phyloP scores from a whole-genome alignment of 1,140 invertebrate genomes.

The Polypedilum pembai region DNA sequence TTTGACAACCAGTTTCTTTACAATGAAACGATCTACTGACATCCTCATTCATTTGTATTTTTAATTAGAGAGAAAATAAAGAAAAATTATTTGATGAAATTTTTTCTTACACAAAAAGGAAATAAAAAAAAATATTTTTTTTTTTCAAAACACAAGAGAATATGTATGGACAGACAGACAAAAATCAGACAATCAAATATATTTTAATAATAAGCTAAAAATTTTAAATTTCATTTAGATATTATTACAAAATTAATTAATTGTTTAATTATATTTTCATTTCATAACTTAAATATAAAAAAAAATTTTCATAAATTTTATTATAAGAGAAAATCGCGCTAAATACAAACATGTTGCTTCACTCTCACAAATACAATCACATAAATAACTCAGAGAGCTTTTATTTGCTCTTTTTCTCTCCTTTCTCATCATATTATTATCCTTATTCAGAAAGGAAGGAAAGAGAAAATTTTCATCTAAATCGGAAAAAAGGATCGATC shows the following conservation, averaged over 20 bases:
- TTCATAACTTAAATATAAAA: no score
- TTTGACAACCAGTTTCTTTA: neutral
- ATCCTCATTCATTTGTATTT: conserved; percentile 9
- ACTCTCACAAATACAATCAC: no score
- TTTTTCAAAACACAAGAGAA: neutral
- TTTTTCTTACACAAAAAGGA: neutral
- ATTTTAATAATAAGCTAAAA: no score
- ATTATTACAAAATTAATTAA: no score
- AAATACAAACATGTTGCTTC: neutral
- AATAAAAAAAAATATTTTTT: neutral
- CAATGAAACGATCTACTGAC: neutral
- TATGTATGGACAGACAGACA: neutral
- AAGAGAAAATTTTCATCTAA: neutral
- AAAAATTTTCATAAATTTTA: no score
- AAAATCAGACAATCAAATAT: no score
- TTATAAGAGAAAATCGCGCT: neutral
- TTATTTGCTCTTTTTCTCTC: no score
- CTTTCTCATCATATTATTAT: neutral
- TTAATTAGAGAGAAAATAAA: neutral
- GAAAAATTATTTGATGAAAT: neutral
- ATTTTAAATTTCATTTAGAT: no score
- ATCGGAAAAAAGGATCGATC: conserved; percentile 14
- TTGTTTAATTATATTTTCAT: no score
- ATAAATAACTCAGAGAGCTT: no score
- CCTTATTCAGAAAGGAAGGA: neutral